phyloP scores from a whole-genome alignment of 2,113 vertebrate genomes.

The Willisornis vidua region DNA sequence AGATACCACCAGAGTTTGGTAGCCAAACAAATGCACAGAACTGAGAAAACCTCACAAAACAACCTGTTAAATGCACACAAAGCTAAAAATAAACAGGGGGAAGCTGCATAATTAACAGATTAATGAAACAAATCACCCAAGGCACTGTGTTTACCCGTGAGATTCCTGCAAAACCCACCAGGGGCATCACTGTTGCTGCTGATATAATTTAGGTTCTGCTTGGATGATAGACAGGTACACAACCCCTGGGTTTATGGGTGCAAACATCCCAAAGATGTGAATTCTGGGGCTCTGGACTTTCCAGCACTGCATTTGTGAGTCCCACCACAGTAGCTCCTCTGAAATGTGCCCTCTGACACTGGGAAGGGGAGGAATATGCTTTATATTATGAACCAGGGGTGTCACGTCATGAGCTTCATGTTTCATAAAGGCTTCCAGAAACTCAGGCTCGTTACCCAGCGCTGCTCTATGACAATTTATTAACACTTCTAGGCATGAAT shows the following conservation, averaged over 20 bases:
- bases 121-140: neutral
- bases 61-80: neutral
- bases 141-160: neutral
- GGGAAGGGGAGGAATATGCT: neutral
- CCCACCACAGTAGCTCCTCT: neutral
- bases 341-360: neutral
- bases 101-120: neutral
- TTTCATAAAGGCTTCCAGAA: constrained; percentile 17
- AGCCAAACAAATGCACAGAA: neutral
- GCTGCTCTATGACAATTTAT: neutral
- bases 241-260: neutral
- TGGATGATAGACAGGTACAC: neutral
- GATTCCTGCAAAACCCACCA: neutral
- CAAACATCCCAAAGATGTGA: neutral
- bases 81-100: neutral
- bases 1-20: neutral
- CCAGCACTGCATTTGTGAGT: neutral
- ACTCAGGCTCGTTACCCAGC: neutral
- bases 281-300: neutral
- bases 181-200: neutral
- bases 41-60: neutral
- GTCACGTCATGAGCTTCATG: neutral
- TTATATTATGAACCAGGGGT: neutral
- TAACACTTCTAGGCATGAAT: neutral
- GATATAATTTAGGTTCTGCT: neutral